Base-by-base conservation (phyloP, 2,888 invertebrate species). In the Teleogryllus oceanicus region DNA sequence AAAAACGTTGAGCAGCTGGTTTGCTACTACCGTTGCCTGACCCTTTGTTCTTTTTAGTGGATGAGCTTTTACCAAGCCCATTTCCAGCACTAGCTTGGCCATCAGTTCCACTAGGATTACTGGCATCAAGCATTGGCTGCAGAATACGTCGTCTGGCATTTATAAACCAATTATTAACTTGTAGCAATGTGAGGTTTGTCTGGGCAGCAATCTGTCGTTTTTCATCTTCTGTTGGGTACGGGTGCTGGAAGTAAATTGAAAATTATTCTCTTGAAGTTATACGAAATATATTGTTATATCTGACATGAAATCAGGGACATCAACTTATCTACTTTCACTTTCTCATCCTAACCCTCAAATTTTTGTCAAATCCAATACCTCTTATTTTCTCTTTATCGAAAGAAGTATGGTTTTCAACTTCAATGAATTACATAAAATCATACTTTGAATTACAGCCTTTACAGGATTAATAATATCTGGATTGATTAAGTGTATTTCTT, bases 91-190 rank as follows among this genome's bases (percentile, higher is more conserved):
- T 50, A 2, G 80, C 78, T 37, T 79, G 76, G 49, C 80, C 80
- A 49, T 79, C 80, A 49, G 51, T 50, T n/a, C 78, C 78, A 16
- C 78, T 87, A 5, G 89, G 88, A 37, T 90, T 90, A 78, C 91
- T 91, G 18, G 91, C 92, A 86, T 97, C 96, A 78, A 97, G 87
- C 96, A 97, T 97, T 0, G 97, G 97, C 86, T 96, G 96, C 79
- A 97, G 89, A 84, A 97, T 97, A 83, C 97, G 89, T 81, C 97
- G 90, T 74, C 97, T 89, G 4, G 97, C 97, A 88, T 97, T 97
- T 83, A 97, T 97, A 87, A 97, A 96, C 95, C 96, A 96, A 86
- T 95, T 96, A 89, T 96, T 96, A 82, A 97, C 96, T 88, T 96
- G 96, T 76, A 96, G 89, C 78, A 96, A 88, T 0, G 96, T 96